Base-by-base conservation (phyloP, 1,140 invertebrate species). In the Drosophila virilis region DNA sequence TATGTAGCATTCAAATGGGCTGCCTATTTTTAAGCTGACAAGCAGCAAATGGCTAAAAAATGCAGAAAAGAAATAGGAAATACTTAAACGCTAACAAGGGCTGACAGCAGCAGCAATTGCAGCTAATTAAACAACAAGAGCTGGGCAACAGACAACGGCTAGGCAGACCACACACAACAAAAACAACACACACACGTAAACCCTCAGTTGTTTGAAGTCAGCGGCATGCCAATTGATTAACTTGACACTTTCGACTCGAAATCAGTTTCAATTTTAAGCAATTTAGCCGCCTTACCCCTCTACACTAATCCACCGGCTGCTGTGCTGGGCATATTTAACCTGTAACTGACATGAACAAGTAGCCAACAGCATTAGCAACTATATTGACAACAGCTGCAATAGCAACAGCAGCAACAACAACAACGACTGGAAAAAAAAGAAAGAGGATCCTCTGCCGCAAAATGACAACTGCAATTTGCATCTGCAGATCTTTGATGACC, bases 211-310 rank as follows among this genome's bases (percentile, higher is more conserved):
- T 83, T 86, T 86, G 76, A 82, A 67, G 81, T 84, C 45, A 61
- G 81, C 81, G 77, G 60, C 79, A 76, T 85, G 80, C 57, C 77
- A 86, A 88, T 86, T 86, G 83, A 86, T 88, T 86, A 88, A 77
- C 66, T 76, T 88, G 83, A 88, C 83, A 88, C 82, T 86, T 60
- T 70, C 66, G 38, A 65, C 80, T 67, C 82, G 65, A 71, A 82
- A 64, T 51, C 66, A 46, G 67, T 51, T 83, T 65, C 55, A 43
- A 43, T 42, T 58, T 58, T 22, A 40, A 22, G 1, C 60, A 51
- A 65, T 32, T 54, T 32, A 22, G 33, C 38, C 17, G 17, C 17
- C 17, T 17, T 17, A 2, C 17, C 22, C 22, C 22, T 3, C 22
- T 22, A 22, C 22, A 22, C 22, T 22, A 22, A 22, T 2, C 22